A percentile compares a stretch with the other conserved stretches of the same genome.
phyloP scores from a whole-genome alignment of 2,113 vertebrate genomes.

The Scolopax mira region DNA sequence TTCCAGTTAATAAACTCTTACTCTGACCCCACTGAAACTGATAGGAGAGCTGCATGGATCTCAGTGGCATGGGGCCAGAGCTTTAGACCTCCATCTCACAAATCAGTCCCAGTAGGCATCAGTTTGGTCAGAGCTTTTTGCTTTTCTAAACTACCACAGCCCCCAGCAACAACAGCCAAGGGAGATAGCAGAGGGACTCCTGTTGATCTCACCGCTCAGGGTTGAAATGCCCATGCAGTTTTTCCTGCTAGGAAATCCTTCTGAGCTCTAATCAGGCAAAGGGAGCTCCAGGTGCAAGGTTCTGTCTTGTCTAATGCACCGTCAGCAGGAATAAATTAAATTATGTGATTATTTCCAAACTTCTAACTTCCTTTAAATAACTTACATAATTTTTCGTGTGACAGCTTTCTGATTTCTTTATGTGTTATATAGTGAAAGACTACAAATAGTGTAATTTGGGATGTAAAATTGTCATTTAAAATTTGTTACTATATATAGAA shows the following conservation, averaged over 20 bases:
- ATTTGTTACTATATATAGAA: background rate
- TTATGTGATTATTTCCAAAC: background rate
- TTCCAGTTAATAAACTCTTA: background rate
- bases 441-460: background rate
- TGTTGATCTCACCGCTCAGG: background rate
- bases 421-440: background rate
- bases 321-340: background rate
- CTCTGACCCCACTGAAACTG: background rate
- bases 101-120: background rate
- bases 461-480: background rate
- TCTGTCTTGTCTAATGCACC: background rate
- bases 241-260: background rate
- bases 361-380: background rate
- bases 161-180: background rate
- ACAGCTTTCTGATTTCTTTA: background rate
- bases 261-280: background rate
- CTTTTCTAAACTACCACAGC: background rate
- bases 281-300: background rate
- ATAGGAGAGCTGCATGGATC: background rate
- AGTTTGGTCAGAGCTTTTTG: background rate
- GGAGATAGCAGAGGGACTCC: background rate
- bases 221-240: background rate
- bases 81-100: background rate
- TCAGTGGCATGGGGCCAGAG: rapidly evolving
- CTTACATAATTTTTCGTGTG: background rate